phyloP scores from a whole-genome alignment of 2,113 vertebrate genomes.

The Petrocephalus microphthalmus region DNA sequence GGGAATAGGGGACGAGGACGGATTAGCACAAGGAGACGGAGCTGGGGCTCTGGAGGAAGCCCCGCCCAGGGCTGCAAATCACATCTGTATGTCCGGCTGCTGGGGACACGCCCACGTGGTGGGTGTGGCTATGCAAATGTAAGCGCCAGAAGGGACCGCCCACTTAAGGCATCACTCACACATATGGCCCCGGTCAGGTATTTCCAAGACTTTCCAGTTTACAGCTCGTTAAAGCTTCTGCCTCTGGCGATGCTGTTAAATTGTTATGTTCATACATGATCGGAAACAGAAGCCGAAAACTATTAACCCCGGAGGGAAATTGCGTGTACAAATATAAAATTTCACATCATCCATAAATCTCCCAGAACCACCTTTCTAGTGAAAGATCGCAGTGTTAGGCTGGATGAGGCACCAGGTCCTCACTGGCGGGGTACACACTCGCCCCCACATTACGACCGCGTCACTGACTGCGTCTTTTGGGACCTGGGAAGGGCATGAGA shows the following conservation, averaged over 20 bases:
- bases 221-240: background rate
- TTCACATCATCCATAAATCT: background rate
- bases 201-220: background rate
- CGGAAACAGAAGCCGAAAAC: too few relatives aligned
- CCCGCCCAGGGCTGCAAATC: background rate
- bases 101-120: background rate
- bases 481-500: background rate
- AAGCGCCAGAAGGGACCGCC: background rate
- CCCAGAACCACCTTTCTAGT: background rate
- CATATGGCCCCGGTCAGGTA: background rate
- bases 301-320: too few relatives aligned
- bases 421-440: background rate
- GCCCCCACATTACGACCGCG: background rate
- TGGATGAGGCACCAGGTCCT: background rate
- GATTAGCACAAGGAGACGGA: background rate
- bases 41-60: background rate
- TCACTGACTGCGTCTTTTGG: background rate
- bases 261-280: background rate
- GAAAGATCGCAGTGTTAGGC: background rate
- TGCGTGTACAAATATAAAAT: background rate
- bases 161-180: background rate
- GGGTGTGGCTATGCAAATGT: background rate
- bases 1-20: background rate
- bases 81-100: background rate
- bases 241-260: background rate